Base-by-base conservation (phyloP, 1,140 invertebrate genomes). In the Diplogasteroides magnus region DNA sequence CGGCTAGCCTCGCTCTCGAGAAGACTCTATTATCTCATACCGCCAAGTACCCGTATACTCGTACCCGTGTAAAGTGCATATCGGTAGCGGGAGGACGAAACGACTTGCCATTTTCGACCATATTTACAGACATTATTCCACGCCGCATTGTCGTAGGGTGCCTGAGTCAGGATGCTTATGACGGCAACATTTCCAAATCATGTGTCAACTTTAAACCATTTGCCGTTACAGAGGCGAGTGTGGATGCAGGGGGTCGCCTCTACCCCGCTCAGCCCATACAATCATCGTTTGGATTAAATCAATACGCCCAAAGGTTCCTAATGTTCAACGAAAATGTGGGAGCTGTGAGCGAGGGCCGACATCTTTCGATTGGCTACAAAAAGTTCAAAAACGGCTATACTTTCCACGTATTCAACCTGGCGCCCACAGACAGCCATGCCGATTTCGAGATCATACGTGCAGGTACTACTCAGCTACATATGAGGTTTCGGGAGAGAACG, bases 41-140 rank as follows among this genome's bases (percentile, higher is more conserved):
- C 0, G 61, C 61, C 25, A 28, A 61, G 25, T 61, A 61, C 13
- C 61, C 61, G 0, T 61, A 31, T 3, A 61, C 61, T 1, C 2
- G 2, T 2, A 1, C 61, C 19, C 31, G 32, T n/a, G 61, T 29
- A 2, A 61, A 61, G 32, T 19, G 31, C 0, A 61, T 61, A n/a
- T 0, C 27, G 1, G 25, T 61, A 6, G 28, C 61, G 13, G 61
- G 32, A 14, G 61, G 61, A 31, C 31, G 61, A 61, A n/a, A 31
- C 25, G 61, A 61, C 19, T 0, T 61, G 0, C 61, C 61, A 13
- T 61, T 61, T 25, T 31, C 0, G n/a, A 61, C 61, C 3, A 2
- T 61, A 31, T 61, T 31, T 31, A 28, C 31, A n/a, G 61, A 61
- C 23, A 61, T 61, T 31, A 61, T 61, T 31, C 61, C 61, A 14